Percentiles rank a stretch among this genome's conserved stretches.
These are phyloP conservation scores for Melanotaenia maccullochi DNA, from an alignment of 2,797 vertebrate genomes.

Conservation along the genomic window DNA sequence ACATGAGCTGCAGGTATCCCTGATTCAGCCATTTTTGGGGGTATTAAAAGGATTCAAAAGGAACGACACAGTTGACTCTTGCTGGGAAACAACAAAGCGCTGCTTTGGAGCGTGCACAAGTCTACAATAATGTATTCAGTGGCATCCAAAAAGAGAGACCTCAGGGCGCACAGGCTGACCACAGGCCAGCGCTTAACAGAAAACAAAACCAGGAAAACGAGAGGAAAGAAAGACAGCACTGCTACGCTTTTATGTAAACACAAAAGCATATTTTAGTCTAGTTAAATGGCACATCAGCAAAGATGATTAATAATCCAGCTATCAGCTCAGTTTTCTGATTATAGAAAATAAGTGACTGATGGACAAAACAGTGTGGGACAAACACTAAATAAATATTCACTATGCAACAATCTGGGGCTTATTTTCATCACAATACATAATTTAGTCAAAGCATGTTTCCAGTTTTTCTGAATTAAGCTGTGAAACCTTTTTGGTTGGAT, in stretches of 20 bases:
- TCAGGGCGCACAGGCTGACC: conserved; percentile 1
- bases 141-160: conserved; percentile 11
- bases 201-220: background rate
- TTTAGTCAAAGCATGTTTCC: too few species aligned
- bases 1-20: conserved; percentile 56
- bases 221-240: background rate
- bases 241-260: background rate
- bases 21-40: conserved; percentile 45
- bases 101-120: background rate
- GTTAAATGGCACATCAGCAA: conserved; percentile 4
- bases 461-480: background rate
- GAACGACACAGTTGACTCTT: conserved; percentile 17
- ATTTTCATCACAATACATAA: background rate
- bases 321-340: conserved; percentile 10
- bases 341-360: background rate
- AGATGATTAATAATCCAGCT: conserved; percentile 8
- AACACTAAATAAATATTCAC: background rate
- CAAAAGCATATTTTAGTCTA: background rate
- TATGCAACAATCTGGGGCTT: background rate
- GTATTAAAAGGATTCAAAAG: conserved; percentile 45
- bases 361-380: background rate
- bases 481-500: background rate
- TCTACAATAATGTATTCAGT: conserved; percentile 19
- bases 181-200: background rate
- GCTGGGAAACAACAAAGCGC: conserved; percentile 40